phyloP scores from a whole-genome alignment of 37 sponge, comb jelly and placozoan genomes.

The Beroe forskalii region DNA sequence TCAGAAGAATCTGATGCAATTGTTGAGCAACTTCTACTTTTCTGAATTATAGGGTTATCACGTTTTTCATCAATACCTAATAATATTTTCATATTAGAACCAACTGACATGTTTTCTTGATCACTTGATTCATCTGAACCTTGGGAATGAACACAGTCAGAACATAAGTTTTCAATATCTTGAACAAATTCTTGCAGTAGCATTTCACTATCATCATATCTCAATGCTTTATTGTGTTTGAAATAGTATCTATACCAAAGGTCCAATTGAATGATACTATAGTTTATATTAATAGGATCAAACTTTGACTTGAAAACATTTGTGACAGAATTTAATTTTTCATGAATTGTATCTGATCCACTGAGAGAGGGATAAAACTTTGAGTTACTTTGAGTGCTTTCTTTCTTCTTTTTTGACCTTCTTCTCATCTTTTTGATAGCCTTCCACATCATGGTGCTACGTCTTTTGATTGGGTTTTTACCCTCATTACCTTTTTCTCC shows the following conservation, averaged over 20 bases:
- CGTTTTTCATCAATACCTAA: not conserved
- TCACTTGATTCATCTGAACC: conserved; percentile 30
- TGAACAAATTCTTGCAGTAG: not conserved
- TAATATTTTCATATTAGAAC: not conserved
- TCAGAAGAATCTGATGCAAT: not conserved
- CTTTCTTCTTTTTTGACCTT: conserved; percentile 22
- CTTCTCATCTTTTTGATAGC: conserved; percentile 5
- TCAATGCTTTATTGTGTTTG: not conserved
- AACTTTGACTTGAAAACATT: not conserved
- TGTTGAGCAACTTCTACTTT: not conserved
- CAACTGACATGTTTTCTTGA: not conserved
- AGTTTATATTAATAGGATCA: conserved; percentile 38
- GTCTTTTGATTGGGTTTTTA: not conserved
- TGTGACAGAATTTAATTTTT: not conserved
- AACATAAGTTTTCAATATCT: not conserved
- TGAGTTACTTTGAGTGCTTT: not conserved
- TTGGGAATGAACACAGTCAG: conserved; percentile 13
- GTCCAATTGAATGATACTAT: not conserved
- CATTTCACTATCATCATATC: not conserved
- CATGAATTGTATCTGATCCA: not conserved
- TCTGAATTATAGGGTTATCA: not conserved
- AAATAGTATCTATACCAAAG: conserved; percentile 35
- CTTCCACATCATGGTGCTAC: not conserved
- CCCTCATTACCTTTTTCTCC: not conserved
- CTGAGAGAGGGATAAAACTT: not conserved